These are phyloP conservation scores for Furcula furcula DNA, from an alignment of 2,888 invertebrate genomes.

Conservation along the genomic window DNA sequence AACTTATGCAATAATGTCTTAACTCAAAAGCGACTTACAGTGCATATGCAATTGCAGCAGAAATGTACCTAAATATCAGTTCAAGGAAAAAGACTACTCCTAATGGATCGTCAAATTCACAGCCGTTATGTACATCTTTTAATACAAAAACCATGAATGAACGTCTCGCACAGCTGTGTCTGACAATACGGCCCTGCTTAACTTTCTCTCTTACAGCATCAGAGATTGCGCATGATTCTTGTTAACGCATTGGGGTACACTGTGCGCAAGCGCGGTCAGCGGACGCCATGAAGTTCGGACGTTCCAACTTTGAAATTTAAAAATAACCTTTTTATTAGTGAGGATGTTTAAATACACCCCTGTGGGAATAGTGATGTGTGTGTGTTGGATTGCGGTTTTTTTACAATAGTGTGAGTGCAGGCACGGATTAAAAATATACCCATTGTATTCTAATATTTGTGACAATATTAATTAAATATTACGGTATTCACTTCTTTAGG, in stretches of 20 bases:
- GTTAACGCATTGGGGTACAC: conserved; percentile 52
- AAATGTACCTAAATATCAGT: too few relatives aligned
- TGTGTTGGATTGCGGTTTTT: conserved; percentile 29
- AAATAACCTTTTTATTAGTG: conserved; percentile 1
- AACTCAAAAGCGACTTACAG: too few relatives aligned
- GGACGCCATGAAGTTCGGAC: conserved; percentile 36
- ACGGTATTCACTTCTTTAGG: too few relatives aligned
- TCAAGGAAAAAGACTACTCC: too few relatives aligned
- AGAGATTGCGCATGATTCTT: conserved; percentile 51
- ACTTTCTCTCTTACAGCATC: conserved; percentile 79
- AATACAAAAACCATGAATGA: conserved; percentile 16
- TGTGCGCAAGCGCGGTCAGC: conserved; percentile 45
- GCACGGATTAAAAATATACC: too few relatives aligned
- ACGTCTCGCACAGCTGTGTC: conserved; percentile 16
- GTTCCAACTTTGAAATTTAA: conserved; percentile 23
- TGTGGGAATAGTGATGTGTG: conserved; percentile 24
- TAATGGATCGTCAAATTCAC: too few relatives aligned
- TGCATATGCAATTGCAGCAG: too few relatives aligned
- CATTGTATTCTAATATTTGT: not conserved
- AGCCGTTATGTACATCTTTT: not conserved
- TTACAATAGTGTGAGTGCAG: conserved; percentile 17
- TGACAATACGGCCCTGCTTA: conserved; percentile 48
- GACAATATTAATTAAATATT: not conserved
- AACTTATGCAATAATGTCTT: too few relatives aligned
- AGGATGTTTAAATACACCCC: conserved; percentile 40